Evolutionary conservation across 2,797 vertebrate genomes (phyloP).

Genomic region (Phoeniculus purpureus): DNA sequence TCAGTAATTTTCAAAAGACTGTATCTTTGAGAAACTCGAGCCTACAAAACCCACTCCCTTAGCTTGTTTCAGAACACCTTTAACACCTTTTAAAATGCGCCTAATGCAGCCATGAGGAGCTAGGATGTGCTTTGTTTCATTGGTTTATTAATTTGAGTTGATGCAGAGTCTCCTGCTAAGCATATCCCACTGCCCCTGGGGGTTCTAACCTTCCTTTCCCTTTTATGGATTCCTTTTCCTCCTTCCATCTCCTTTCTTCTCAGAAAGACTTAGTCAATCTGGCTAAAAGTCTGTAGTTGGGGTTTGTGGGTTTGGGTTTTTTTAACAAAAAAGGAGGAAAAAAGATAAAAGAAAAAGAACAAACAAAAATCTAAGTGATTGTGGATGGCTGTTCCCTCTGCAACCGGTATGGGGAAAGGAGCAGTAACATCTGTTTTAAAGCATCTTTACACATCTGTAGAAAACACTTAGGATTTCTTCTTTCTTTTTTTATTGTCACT

Average conservation of each 20-base stretch:
- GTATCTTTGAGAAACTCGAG: not conserved
- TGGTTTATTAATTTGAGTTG: not conserved
- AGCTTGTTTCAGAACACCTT: not conserved
- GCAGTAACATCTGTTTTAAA: conserved; percentile 14
- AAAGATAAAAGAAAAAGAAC: not conserved
- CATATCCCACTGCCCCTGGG: accelerated
- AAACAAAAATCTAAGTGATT: not conserved
- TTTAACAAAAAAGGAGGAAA: not conserved
- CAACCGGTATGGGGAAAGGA: conserved; percentile 31
- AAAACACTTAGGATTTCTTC: conserved; percentile 55
- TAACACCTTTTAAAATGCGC: not conserved
- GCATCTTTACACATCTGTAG: conserved; percentile 59
- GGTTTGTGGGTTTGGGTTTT: not conserved
- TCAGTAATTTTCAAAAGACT: not conserved
- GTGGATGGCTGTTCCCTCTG: conserved; percentile 9
- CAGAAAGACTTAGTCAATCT: not conserved
- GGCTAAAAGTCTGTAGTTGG: not conserved
- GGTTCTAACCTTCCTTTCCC: not conserved
- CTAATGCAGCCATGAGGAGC: not conserved
- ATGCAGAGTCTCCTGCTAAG: not conserved
- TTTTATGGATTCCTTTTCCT: not conserved
- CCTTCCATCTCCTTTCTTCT: not conserved
- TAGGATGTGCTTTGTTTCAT: not conserved
- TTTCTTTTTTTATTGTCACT: conserved; percentile 64
- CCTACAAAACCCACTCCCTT: not conserved